phyloP scores from a whole-genome alignment of 2,888 invertebrate genomes.

The Rhagophthalmus giganteus region DNA sequence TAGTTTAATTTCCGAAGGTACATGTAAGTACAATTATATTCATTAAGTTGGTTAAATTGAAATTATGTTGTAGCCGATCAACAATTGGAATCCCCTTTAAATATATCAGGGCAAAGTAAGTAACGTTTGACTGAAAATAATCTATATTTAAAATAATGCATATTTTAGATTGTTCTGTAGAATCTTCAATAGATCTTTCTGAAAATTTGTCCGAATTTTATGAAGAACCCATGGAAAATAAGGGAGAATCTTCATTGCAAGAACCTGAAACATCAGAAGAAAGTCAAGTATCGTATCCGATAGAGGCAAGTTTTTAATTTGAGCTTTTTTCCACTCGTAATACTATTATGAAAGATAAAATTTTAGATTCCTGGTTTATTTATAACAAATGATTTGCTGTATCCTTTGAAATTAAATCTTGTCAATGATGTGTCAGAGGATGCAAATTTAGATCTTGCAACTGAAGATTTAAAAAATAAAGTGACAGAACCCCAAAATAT shows the following conservation, averaged over 20 bases:
- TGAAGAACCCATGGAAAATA: conserved; percentile 18
- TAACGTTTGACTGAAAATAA: too few species aligned
- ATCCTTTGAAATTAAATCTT: conserved; percentile 34
- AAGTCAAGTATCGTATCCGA: conserved; percentile 30
- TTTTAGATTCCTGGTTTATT: conserved; percentile 40
- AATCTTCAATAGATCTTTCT: conserved; percentile 10
- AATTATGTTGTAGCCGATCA: conserved; percentile 24
- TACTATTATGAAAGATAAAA: not conserved
- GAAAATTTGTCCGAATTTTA: conserved; percentile 14
- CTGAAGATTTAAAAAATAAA: conserved; percentile 5
- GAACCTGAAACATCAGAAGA: conserved; percentile 4
- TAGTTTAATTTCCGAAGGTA: conserved; percentile 41
- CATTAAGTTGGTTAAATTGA: not conserved
- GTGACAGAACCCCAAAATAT: conserved; percentile 2
- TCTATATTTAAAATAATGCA: too few species aligned
- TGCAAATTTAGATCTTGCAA: conserved; percentile 10
- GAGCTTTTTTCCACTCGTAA: not conserved
- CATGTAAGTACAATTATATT: too few species aligned
- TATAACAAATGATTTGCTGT: conserved; percentile 40
- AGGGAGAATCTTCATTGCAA: conserved; percentile 12
- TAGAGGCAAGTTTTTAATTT: conserved; percentile 30
- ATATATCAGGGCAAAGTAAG: conserved; percentile 17
- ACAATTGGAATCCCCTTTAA: conserved; percentile 18
- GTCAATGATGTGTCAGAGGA: conserved; percentile 17
- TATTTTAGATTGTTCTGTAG: conserved; percentile 16